Evolutionary conservation across 2,113 vertebrate species (phyloP).

Genomic region (Fukomys damarensis): DNA sequence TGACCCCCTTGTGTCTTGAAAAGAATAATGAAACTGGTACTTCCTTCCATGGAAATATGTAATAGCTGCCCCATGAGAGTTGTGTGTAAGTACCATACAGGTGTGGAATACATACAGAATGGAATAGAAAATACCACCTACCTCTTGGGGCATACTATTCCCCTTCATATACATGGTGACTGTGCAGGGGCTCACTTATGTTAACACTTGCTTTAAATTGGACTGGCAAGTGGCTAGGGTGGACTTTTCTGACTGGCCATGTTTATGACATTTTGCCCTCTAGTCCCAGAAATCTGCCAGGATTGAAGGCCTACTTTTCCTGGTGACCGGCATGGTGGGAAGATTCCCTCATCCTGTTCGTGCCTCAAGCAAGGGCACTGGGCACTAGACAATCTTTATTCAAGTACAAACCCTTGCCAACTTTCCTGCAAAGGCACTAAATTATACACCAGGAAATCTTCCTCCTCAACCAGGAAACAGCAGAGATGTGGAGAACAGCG

Average conservation of each 20-base stretch:
- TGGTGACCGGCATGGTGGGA: neutral
- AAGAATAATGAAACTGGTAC: neutral
- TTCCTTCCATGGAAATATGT: no score
- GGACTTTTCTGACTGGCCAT: neutral
- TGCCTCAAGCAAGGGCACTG: neutral
- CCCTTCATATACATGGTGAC: neutral
- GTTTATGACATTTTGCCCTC: neutral
- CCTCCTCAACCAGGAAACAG: neutral
- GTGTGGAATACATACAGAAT: no score
- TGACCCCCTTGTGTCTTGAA: neutral
- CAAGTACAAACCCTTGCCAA: neutral
- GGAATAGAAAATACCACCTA: neutral
- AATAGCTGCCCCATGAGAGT: no score
- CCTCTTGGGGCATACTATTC: no score
- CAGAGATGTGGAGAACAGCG: neutral
- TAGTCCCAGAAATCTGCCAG: neutral
- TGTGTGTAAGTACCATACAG: neutral
- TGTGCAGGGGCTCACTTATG: neutral
- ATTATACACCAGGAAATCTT: neutral
- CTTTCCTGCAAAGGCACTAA: neutral
- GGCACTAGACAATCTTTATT: neutral
- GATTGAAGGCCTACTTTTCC: neutral
- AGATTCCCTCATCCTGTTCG: neutral
- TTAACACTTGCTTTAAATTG: neutral
- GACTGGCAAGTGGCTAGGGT: neutral